phyloP scores from a whole-genome alignment of 2,113 vertebrate genomes.

The Nothoprocta perdicaria region DNA sequence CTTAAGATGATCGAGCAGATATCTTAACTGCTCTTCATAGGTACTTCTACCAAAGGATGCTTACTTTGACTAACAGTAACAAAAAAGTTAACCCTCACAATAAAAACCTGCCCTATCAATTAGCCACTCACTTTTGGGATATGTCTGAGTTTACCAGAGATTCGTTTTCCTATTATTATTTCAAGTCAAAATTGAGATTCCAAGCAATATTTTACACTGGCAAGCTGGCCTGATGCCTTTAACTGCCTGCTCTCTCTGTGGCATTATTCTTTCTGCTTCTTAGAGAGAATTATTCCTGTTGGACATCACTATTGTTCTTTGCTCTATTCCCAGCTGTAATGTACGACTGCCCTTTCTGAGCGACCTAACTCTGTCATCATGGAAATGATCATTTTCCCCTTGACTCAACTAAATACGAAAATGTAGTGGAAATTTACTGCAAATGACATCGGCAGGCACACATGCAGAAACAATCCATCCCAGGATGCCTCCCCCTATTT shows the following conservation, averaged over 20 bases:
- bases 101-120: neutral
- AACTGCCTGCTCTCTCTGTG: neutral
- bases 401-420: constrained; percentile 43
- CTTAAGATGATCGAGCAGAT: neutral
- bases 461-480: constrained; percentile 20
- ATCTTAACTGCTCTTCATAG: neutral
- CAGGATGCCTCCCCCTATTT: neutral
- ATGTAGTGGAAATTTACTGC: constrained; percentile 34
- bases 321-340: neutral
- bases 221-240: neutral
- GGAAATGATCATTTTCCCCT: constrained; percentile 9
- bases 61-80: neutral
- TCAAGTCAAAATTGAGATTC: neutral
- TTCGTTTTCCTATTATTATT: neutral
- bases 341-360: neutral
- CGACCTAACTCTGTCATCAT: neutral
- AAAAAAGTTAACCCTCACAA: neutral
- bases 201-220: neutral
- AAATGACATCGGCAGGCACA: neutral
- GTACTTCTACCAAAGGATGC: neutral
- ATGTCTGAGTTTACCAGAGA: neutral
- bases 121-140: neutral
- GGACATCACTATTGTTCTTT: neutral
- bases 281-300: neutral
- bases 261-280: neutral